Evolutionary conservation across 2,797 vertebrate genomes (phyloP).

Genomic region (Kryptolebias ocellatus): DNA sequence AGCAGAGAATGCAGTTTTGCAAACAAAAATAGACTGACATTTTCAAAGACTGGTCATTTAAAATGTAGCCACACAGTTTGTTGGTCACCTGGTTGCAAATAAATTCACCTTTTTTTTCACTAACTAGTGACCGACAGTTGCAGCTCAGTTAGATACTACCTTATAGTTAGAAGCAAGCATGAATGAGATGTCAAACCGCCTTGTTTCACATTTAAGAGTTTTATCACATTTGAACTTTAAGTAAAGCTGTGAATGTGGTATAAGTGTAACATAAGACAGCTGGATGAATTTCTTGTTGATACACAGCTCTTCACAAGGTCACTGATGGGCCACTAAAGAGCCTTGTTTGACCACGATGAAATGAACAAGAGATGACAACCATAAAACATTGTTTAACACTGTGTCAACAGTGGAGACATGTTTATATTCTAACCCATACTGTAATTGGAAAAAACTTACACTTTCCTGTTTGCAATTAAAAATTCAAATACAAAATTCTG

Average conservation of each 20-base stretch:
- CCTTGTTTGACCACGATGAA: background rate
- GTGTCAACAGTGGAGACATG: background rate
- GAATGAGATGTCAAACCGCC: background rate
- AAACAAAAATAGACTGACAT: too few relatives aligned
- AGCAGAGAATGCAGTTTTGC: too few relatives aligned
- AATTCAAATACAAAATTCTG: too few relatives aligned
- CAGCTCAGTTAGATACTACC: too few relatives aligned
- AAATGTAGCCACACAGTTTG: too few relatives aligned
- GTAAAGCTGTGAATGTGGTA: background rate
- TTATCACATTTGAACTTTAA: background rate
- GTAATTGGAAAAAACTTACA: background rate
- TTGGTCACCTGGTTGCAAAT: too few relatives aligned
- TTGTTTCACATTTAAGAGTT: too few relatives aligned
- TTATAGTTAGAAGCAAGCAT: background rate
- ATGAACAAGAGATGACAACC: background rate
- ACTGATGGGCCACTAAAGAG: background rate
- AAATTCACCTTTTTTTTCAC: too few relatives aligned
- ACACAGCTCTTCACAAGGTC: rapidly evolving
- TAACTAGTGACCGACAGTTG: too few relatives aligned
- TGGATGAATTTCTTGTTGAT: background rate
- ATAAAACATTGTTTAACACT: background rate
- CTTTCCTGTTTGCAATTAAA: background rate
- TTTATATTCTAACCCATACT: background rate
- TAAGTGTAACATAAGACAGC: too few relatives aligned
- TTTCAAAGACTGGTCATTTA: too few relatives aligned